Base-by-base conservation (phyloP, 1,140 invertebrate species). In the Pomacea maculata region DNA sequence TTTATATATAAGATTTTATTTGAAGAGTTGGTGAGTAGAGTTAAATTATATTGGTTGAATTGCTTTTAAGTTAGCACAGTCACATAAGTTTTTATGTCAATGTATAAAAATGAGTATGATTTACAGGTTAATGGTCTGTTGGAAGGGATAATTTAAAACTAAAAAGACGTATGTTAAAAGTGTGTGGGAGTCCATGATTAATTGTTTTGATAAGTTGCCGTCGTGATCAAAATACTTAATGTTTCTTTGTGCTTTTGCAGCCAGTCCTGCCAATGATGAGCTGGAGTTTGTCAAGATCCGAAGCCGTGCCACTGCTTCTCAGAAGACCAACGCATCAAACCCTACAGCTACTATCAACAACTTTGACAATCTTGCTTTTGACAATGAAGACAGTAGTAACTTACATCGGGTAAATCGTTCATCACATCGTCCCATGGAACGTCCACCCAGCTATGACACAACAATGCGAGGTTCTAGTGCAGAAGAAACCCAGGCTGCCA, bases 241-340 rank as follows among this genome's bases (percentile, higher is more conserved):
- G 57, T 80, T 77, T 72, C 73, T 55, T 68, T 57, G 80, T 82
- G 78, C 63, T 75, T 78, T 85, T 85, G 63, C 87, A 89, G 89
- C 89, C 73, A 85, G 86, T 72, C 86, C 86, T 72, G 89, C 88
- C 34, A 90, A 89, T 84, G 88, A 91, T 85, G 89, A 90, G 82
- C 81, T 91, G 52, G 90, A 91, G 83, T 91, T 89, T 86, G 88
- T 91, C n/a, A 90, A 90, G 83, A 91, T 91, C 88, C 86, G 90
- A 67, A 86, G 86, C 76, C 85, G 85, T 25, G 84, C 86, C 17
- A 87, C 89, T 84, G 86, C 7, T 85, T 79, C 63, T 34, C 9
- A 55, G 45, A 80, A 73, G 45, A 79, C 61, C 80, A 21, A 29
- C 25, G 21, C 12, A n/a, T 10, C 73, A 52, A 71, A 45, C 72